These are phyloP conservation scores for Lepeophtheirus salmonis DNA, from an alignment of 1,140 invertebrate species.

Conservation along the genomic window DNA sequence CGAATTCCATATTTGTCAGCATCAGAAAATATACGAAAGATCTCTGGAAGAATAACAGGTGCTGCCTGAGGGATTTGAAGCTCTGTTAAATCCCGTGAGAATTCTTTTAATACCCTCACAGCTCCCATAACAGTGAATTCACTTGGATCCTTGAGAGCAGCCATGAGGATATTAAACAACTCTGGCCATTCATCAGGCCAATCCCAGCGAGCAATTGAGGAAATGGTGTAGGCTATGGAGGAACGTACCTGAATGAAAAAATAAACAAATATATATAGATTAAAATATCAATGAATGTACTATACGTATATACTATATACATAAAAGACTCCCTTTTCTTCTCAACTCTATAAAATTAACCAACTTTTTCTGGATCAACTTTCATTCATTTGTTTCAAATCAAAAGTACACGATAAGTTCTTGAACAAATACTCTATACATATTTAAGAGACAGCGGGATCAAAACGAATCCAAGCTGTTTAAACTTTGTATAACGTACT, in stretches of 20 bases:
- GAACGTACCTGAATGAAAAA: slow-evolving; percentile 32
- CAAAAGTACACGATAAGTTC: too few species aligned
- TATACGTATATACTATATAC: too few species aligned
- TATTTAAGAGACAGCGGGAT: too few species aligned
- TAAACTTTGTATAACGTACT: too few species aligned
- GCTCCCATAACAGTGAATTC: slow-evolving; percentile 46
- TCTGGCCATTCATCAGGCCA: slow-evolving; percentile 59
- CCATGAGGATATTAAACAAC: slow-evolving; percentile 48
- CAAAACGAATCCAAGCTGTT: too few species aligned
- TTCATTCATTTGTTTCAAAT: too few species aligned
- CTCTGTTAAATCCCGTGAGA: slow-evolving; percentile 47
- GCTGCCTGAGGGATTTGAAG: slow-evolving; percentile 47
- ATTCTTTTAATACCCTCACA: slow-evolving; percentile 54
- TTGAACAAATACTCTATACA: too few species aligned
- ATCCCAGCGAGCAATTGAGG: slow-evolving; percentile 53
- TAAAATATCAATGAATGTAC: too few species aligned
- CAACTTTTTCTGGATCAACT: too few species aligned
- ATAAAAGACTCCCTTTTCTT: too few species aligned
- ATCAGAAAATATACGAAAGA: slow-evolving; percentile 34
- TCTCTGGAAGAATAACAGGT: slow-evolving; percentile 51
- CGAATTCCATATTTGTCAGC: slow-evolving; percentile 35
- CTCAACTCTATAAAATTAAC: too few species aligned
- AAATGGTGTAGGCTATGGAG: slow-evolving; percentile 51
- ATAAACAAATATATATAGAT: too few species aligned
- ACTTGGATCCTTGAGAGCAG: slow-evolving; percentile 34